Conservation (phyloP, 2,797 vertebrate species). For the Psittacula derbiana region DNA sequence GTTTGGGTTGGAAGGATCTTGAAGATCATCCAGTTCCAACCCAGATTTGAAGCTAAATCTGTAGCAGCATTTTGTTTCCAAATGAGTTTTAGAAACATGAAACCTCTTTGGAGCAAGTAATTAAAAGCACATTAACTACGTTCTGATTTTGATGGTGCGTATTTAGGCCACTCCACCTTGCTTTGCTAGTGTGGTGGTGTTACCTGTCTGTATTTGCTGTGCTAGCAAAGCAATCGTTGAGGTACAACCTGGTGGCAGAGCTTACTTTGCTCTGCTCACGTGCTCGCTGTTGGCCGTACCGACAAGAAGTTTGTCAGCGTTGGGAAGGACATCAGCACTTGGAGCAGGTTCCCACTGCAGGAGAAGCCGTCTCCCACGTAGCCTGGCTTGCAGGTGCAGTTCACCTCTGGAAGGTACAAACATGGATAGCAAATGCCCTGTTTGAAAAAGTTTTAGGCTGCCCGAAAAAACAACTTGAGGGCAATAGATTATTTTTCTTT, state of each 20-base stretch:
- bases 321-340: conserved; percentile 84
- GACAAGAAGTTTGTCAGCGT: conserved; percentile 85
- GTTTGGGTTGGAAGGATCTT: not conserved
- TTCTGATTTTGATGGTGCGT: not conserved
- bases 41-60: not conserved
- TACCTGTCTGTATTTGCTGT: not conserved
- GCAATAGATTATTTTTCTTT: not conserved
- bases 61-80: not conserved
- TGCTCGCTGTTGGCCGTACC: conserved; percentile 68
- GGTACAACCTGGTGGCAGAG: not conserved
- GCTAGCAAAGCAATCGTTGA: not conserved
- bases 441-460: not conserved
- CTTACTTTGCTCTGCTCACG: not conserved
- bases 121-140: accelerated
- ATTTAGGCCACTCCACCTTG: not conserved
- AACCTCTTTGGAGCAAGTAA: not conserved
- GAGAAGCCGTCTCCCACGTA: conserved; percentile 87
- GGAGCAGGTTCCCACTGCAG: conserved; percentile 89
- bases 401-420: conserved; percentile 82
- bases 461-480: not conserved
- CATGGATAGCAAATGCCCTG: not conserved
- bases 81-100: not conserved
- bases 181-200: not conserved
- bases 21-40: not conserved
- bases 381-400: conserved; percentile 87